phyloP scores from a whole-genome alignment of 1,140 invertebrate species.

The Berghia stephanieae region DNA sequence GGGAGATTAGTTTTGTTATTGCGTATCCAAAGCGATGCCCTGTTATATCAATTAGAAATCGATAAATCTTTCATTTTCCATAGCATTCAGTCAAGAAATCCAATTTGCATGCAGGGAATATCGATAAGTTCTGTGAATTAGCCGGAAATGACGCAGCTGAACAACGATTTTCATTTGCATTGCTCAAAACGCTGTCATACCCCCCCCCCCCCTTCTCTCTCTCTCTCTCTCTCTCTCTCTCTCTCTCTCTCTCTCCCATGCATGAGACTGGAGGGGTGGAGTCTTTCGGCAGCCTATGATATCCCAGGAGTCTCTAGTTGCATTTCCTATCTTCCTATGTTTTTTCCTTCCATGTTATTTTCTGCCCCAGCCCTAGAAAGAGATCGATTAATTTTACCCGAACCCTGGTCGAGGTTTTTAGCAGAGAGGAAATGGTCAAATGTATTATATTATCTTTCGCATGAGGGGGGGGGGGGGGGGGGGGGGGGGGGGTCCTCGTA shows the following conservation, averaged over 20 bases:
- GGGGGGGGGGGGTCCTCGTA: no score
- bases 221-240: not conserved
- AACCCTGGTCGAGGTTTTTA: no score
- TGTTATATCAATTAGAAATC: not conserved
- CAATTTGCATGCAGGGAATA: not conserved
- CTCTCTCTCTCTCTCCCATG: not conserved
- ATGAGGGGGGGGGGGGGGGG: no score
- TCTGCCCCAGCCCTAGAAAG: not conserved
- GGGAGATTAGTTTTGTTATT: no score
- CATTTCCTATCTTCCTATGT: not conserved
- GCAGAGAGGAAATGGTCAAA: no score
- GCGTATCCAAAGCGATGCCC: no score
- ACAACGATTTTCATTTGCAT: not conserved
- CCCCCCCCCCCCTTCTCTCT: not conserved
- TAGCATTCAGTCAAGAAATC: not conserved
- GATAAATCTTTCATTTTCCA: not conserved
- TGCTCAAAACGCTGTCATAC: not conserved
- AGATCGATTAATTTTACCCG: not conserved
- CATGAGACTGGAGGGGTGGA: no score
- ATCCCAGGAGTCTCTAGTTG: not conserved
- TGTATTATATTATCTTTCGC: no score
- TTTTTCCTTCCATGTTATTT: no score
- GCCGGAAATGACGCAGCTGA: no score
- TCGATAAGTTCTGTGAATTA: no score
- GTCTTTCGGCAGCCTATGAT: no score